Evolutionary conservation across 2,888 invertebrate species (phyloP), one percentile per base, ranked within the genome.

Genomic region (Calephelis perditalis): DNA sequence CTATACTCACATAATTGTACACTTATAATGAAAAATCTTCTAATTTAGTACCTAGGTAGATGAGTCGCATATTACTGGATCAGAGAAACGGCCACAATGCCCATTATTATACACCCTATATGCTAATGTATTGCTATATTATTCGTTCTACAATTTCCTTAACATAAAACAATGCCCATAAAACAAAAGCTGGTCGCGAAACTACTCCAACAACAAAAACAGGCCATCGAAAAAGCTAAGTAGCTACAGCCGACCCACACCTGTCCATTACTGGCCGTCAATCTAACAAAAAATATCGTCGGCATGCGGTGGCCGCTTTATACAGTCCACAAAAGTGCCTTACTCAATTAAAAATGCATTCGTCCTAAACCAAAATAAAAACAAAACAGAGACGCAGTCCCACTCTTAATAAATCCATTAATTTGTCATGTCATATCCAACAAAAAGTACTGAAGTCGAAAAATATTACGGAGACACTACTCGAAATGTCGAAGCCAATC

Each of bases 301-400:
- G 78, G 82, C 86, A 81, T 81, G 84, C 86, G 83, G 89, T 86
- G 88, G 86, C 85, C 87, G 83, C 82, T 86, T 84, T 82, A 86
- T 86, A 84, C 83, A 88, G 86, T 87, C 86, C 81, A 87, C 86
- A 85, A 87, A 86, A 88, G 86, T 88, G 88, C 82, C 85, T 84
- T 86, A 85, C 86, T 89, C 88, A 89, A 90, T 90, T 89, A 90
- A 90, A 89, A 89, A 89, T 88, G 86, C 90, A 90, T 90, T 89
- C 89, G 86, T 86, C 87, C 88, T 82, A 82, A 84, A 79, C 83
- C 79, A 82, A 81, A 81, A 79, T 73, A 73, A 80, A 79, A 84
- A 83, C 83, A 85, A 87, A 86, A 84, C 76, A 81, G 70, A 66
- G 70, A 76, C 77, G 78, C 83, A 83, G 82, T 85, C 84, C 78